A percentile compares a stretch with the other conserved stretches of the same genome.
These are phyloP conservation scores for Hanleya hanleyi DNA, from an alignment of 2,888 invertebrate species.

Conservation along the genomic window DNA sequence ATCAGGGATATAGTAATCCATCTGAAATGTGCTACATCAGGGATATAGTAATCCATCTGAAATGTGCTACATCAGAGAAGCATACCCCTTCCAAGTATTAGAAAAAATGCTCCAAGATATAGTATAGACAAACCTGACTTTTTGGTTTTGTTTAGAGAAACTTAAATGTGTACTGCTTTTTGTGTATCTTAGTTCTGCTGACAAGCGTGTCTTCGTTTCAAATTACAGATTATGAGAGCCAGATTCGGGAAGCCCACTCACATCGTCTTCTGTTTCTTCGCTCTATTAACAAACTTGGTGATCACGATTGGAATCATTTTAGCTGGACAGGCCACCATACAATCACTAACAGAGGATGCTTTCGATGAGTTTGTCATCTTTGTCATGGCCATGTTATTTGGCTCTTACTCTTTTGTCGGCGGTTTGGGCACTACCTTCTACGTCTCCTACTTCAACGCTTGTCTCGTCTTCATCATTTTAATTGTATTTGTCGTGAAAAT, in stretches of 20 bases:
- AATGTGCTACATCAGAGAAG: too few species aligned
- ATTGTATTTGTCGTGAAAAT: conserved; percentile 67
- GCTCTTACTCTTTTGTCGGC: conserved; percentile 67
- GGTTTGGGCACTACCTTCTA: conserved; percentile 71
- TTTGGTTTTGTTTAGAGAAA: too few species aligned
- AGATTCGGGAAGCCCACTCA: conserved; percentile 64
- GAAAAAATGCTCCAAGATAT: too few species aligned
- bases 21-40: too few species aligned
- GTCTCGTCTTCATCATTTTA: conserved; percentile 63
- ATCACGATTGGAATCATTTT: conserved; percentile 65
- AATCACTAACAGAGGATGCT: conserved; percentile 60
- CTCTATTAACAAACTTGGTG: conserved; percentile 65
- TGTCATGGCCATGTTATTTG: conserved; percentile 67
- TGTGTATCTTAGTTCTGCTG: too few species aligned
- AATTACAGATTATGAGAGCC: conserved; percentile 62
- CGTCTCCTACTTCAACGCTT: conserved; percentile 70
- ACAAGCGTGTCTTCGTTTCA: too few species aligned
- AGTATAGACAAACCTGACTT: too few species aligned
- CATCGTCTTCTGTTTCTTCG: conserved; percentile 66
- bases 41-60: too few species aligned
- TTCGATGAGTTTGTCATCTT: conserved; percentile 64
- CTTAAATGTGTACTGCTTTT: too few species aligned
- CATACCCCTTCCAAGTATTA: too few species aligned
- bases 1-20: too few species aligned
- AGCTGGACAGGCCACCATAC: conserved; percentile 63